Conservation (phyloP, 2,888 invertebrate species). For the Thymelicus sylvestris region DNA sequence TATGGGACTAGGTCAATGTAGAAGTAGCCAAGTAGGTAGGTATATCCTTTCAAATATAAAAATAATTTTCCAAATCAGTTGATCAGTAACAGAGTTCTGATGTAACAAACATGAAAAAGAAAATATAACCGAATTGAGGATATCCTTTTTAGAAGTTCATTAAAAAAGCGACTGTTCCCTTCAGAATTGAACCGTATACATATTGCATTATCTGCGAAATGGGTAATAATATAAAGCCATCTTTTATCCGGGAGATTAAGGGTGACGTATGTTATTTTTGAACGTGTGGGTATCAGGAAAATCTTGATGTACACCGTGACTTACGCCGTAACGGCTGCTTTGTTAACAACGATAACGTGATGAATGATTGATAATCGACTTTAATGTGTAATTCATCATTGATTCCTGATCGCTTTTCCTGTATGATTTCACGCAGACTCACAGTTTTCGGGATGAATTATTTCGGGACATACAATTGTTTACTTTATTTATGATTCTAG, state of each 20-base stretch:
- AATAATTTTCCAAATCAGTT: too few species aligned
- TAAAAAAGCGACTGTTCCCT: background rate
- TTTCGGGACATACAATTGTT: too few species aligned
- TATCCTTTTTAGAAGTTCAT: too few species aligned
- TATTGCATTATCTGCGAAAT: background rate
- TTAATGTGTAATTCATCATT: slow-evolving; percentile 1
- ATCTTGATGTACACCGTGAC: background rate
- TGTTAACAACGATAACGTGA: background rate
- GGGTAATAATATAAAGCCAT: background rate
- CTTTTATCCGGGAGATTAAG: background rate
- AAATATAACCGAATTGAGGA: too few species aligned
- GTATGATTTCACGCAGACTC: background rate
- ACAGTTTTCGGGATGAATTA: too few species aligned
- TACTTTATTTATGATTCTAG: too few species aligned
- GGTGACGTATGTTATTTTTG: background rate
- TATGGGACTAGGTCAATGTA: too few species aligned
- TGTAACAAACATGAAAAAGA: too few species aligned
- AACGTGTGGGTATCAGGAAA: background rate
- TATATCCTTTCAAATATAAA: too few species aligned
- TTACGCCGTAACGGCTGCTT: background rate
- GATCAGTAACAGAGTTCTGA: too few species aligned
- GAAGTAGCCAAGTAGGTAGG: too few species aligned
- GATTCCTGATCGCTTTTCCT: background rate
- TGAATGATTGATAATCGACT: slow-evolving; percentile 3
- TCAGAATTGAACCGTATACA: background rate